Evolutionary conservation across 1,140 invertebrate species (phyloP).

Genomic region (Drosophila kohkoa): DNA sequence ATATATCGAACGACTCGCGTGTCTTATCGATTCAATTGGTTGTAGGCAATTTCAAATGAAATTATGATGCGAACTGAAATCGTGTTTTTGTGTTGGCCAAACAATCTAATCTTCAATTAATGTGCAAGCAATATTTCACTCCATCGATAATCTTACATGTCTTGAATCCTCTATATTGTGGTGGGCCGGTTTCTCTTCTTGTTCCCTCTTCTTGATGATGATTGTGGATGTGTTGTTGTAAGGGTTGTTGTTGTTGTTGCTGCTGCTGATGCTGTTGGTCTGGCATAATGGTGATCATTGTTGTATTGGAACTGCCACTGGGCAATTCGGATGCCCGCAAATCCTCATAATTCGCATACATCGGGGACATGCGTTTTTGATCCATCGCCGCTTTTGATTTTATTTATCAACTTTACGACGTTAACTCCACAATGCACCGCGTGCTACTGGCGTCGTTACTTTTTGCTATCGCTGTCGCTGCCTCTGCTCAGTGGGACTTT

Average conservation of each 20-base stretch:
- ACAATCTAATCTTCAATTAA: constrained; percentile 3
- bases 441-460: not conserved
- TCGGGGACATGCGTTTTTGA: constrained; percentile 33
- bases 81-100: not conserved
- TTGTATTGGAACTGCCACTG: constrained; percentile 46
- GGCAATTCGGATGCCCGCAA: constrained; percentile 54
- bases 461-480: not conserved
- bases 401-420: not conserved
- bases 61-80: not conserved
- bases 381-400: constrained; percentile 14
- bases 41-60: not conserved
- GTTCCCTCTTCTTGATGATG: not conserved
- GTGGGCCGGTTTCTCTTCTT: not conserved
- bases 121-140: not conserved
- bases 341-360: constrained; percentile 71
- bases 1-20: not conserved
- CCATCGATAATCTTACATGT: constrained; percentile 50
- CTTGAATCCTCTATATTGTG: constrained; percentile 61
- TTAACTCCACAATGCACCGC: constrained; percentile 12
- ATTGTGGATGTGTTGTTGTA: not conserved
- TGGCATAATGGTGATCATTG: constrained; percentile 51
- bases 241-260: not conserved
- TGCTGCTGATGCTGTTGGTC: constrained; percentile 14
- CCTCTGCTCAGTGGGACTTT: not conserved
- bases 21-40: not conserved